A percentile compares a stretch with the other conserved stretches of the same genome.
phyloP scores from a whole-genome alignment of 2,797 vertebrate genomes.

The Sciurus carolinensis region DNA sequence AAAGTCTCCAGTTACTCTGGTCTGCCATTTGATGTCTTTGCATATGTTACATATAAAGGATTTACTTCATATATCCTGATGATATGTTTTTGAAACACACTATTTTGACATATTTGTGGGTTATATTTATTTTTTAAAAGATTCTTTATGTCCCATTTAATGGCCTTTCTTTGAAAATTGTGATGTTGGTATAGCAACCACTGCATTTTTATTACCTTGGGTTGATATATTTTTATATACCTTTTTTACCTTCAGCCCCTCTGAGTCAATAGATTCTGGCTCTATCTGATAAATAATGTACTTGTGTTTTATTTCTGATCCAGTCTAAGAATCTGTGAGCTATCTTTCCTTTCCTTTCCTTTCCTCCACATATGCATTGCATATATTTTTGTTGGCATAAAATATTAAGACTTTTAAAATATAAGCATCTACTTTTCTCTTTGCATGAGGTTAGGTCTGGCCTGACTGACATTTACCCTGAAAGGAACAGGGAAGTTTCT shows the following conservation, averaged over 20 bases:
- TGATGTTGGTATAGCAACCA: not conserved
- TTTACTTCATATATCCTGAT: not conserved
- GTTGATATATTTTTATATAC: not conserved
- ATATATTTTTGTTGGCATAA: not conserved
- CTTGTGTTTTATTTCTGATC: not conserved
- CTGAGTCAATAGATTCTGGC: not conserved
- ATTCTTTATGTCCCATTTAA: not conserved
- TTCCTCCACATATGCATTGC: not conserved
- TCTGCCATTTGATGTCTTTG: not conserved
- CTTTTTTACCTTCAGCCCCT: not conserved
- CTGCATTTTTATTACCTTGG: not conserved
- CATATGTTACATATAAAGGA: not conserved
- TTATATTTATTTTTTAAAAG: not conserved
- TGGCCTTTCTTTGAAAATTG: slow-evolving; percentile 14
- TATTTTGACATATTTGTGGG: slow-evolving; percentile 21
- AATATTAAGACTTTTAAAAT: not conserved
- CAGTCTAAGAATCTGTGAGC: not conserved
- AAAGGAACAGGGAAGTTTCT: not conserved
- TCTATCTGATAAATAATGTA: not conserved
- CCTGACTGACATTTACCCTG: not conserved
- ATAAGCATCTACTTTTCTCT: not conserved
- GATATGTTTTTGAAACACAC: not conserved
- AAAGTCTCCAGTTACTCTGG: not conserved
- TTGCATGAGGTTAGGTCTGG: not conserved
- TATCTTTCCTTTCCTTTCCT: not conserved